A percentile compares a stretch with the other conserved stretches of the same genome.
These are phyloP conservation scores for Seira sanloemensis DNA, from an alignment of 2,888 invertebrate species.

Conservation along the genomic window DNA sequence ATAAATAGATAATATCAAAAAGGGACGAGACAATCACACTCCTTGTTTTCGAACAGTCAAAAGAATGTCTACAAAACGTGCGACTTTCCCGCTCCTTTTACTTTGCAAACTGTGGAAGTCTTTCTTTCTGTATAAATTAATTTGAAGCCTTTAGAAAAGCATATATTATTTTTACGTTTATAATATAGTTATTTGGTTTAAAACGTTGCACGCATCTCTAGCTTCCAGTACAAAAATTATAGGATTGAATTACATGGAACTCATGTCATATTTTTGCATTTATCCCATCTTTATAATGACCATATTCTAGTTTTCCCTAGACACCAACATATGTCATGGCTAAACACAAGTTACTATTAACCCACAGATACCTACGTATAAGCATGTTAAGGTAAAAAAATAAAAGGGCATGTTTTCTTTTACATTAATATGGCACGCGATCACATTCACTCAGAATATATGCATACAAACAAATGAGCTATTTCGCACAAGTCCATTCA, in stretches of 20 bases:
- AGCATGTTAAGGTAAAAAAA: not conserved
- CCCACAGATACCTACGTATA: slow-evolving; percentile 23
- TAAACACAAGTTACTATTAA: slow-evolving; percentile 39
- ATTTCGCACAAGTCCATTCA: slow-evolving; percentile 4
- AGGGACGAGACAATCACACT: no score
- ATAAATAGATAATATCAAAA: not conserved
- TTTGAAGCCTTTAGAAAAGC: no score
- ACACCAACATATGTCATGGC: slow-evolving; percentile 40
- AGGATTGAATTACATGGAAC: slow-evolving; percentile 16
- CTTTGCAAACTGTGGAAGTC: no score
- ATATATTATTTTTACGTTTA: no score
- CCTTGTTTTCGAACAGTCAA: no score
- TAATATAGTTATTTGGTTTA: slow-evolving; percentile 50
- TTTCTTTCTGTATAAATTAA: no score
- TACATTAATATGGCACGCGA: slow-evolving; percentile 55
- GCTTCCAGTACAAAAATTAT: slow-evolving; percentile 21
- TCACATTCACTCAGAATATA: slow-evolving; percentile 25
- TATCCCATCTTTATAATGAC: slow-evolving; percentile 19
- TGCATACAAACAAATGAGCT: slow-evolving; percentile 31
- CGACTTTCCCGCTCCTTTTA: no score
- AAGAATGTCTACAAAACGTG: no score
- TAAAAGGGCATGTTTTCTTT: slow-evolving; percentile 43
- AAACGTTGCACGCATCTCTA: not conserved
- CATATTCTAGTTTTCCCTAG: not conserved
- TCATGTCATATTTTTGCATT: slow-evolving; percentile 30